Conservation (phyloP, 2,888 invertebrate genomes). For the Heteromurus nitidus region DNA sequence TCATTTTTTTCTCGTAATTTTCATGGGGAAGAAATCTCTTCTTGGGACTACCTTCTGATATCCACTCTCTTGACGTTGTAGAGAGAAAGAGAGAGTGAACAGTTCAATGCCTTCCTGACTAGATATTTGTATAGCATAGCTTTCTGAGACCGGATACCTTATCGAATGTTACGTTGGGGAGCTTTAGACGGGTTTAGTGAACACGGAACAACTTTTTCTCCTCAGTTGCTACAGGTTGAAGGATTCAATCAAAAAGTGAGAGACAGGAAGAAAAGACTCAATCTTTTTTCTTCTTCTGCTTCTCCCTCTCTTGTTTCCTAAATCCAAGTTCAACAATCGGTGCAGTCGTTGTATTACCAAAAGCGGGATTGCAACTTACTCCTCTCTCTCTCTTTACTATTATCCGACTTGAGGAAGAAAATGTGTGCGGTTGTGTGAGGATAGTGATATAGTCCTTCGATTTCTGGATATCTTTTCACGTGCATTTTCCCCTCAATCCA, state of each 20-base stretch:
- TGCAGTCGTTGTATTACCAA: not conserved
- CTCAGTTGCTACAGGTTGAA: not conserved
- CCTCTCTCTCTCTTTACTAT: not conserved
- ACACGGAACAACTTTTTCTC: not conserved
- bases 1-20: not conserved
- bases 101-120: too few relatives aligned
- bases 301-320: not conserved
- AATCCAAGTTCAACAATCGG: constrained; percentile 11
- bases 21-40: not conserved
- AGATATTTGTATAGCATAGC: too few relatives aligned
- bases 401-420: not conserved
- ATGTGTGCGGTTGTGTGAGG: not conserved
- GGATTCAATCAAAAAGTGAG: constrained; percentile 3
- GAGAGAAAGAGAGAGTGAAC: too few relatives aligned
- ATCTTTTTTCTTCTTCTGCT: not conserved
- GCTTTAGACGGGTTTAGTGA: constrained; percentile 4
- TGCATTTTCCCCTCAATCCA: too few relatives aligned
- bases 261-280: constrained; percentile 5
- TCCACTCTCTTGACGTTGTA: too few relatives aligned
- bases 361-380: not conserved
- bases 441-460: not conserved
- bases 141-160: too few relatives aligned
- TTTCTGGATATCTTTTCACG: not conserved
- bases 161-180: too few relatives aligned
- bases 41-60: too few relatives aligned